Evolutionary conservation across 2,888 invertebrate genomes (phyloP).

Genomic region (Tetropium fuscum): DNA sequence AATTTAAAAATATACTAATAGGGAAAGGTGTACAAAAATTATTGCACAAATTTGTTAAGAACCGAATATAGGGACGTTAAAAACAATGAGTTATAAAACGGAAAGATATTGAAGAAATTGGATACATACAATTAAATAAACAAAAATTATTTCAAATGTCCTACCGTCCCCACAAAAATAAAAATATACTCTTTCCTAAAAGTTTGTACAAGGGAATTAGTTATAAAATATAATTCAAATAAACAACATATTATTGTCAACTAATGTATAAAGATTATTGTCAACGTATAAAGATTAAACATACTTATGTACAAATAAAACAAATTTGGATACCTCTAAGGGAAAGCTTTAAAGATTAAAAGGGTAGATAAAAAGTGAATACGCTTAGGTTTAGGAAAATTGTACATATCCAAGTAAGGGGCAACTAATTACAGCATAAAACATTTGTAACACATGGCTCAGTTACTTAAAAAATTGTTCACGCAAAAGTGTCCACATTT

Average conservation of each 20-base stretch:
- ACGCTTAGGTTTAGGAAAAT: constrained; percentile 21
- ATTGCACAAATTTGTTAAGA: too few relatives aligned
- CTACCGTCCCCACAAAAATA: background rate
- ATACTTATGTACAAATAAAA: constrained; percentile 23
- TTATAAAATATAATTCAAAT: constrained; percentile 3
- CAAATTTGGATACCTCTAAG: constrained; percentile 5
- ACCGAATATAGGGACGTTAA: too few relatives aligned
- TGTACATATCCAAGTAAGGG: constrained; percentile 14
- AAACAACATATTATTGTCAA: constrained; percentile 38
- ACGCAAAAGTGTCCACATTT: background rate
- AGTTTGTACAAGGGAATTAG: background rate
- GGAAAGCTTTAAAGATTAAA: constrained; percentile 1
- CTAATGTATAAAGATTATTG: too few relatives aligned
- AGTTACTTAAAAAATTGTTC: constrained; percentile 1
- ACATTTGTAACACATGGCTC: background rate
- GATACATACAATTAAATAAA: too few relatives aligned
- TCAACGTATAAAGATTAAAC: constrained; percentile 34
- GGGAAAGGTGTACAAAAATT: too few relatives aligned
- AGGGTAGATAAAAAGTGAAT: constrained; percentile 9
- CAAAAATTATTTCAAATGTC: too few relatives aligned
- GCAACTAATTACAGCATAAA: constrained; percentile 10
- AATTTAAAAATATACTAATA: too few relatives aligned
- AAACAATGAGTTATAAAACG: too few relatives aligned
- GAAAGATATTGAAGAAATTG: too few relatives aligned
- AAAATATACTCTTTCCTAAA: background rate